phyloP scores from a whole-genome alignment of 2,797 vertebrate genomes.

The Geotrypetes seraphini region DNA sequence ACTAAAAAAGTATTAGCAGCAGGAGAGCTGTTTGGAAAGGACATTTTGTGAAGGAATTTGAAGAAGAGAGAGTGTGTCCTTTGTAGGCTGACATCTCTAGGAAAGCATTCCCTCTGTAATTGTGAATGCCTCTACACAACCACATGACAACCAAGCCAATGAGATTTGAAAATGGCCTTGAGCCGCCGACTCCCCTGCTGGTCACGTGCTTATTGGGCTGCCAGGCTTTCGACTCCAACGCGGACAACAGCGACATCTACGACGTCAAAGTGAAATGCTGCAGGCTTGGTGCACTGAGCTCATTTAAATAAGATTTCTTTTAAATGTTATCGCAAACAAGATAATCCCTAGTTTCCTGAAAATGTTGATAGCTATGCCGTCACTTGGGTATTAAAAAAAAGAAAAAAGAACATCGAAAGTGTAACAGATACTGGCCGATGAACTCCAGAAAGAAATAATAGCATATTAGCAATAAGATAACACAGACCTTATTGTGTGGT shows the following conservation, averaged over 20 bases:
- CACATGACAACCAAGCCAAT: slow-evolving; percentile 98
- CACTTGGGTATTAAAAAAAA: no score
- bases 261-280: slow-evolving; percentile 46
- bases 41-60: slow-evolving; percentile 94
- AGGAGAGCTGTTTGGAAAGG: slow-evolving; percentile 96
- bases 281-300: slow-evolving; percentile 22
- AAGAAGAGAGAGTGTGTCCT: slow-evolving; percentile 92
- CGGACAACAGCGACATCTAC: slow-evolving; percentile 96
- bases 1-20: slow-evolving; percentile 95
- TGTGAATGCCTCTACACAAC: slow-evolving; percentile 89
- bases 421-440: not conserved
- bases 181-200: slow-evolving; percentile 81
- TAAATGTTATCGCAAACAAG: slow-evolving; percentile 8
- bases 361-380: not conserved
- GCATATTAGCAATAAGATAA: not conserved
- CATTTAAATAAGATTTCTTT: slow-evolving; percentile 15
- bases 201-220: slow-evolving; percentile 59
- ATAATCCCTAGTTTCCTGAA: slow-evolving; percentile 14
- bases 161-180: slow-evolving; percentile 98
- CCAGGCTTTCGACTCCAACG: slow-evolving; percentile 57
- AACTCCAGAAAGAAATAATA: not conserved
- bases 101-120: slow-evolving; percentile 95
- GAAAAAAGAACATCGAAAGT: not conserved
- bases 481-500: not conserved
- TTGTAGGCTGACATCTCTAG: slow-evolving; percentile 98